Conservation (phyloP, 2,797 vertebrate genomes). For the Sebastes minor region DNA sequence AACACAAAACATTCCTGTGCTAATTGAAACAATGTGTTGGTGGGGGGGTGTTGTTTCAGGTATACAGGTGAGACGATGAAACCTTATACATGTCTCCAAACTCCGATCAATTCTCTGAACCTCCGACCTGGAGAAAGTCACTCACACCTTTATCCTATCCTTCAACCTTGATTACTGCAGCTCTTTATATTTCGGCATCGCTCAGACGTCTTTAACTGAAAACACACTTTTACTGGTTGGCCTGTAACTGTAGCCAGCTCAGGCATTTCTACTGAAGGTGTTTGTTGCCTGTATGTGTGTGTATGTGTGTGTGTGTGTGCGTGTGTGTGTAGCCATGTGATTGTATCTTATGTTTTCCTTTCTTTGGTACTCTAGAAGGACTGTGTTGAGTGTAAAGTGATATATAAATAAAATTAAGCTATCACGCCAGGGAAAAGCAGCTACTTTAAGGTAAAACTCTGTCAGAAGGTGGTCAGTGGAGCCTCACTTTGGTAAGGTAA, state of each 20-base stretch:
- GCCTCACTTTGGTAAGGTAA: slow-evolving; percentile 17
- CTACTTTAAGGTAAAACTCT: not conserved
- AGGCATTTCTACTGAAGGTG: not conserved
- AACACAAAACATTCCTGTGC: not conserved
- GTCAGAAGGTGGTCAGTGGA: not conserved
- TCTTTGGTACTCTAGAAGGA: not conserved
- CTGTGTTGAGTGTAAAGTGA: too few relatives aligned
- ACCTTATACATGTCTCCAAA: not conserved
- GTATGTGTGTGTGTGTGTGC: too few relatives aligned
- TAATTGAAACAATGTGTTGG: not conserved
- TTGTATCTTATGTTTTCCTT: not conserved
- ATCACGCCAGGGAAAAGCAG: not conserved
- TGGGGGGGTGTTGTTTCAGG: not conserved
- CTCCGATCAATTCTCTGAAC: too few relatives aligned
- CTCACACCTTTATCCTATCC: too few relatives aligned
- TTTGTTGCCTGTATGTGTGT: not conserved
- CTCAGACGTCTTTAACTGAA: too few relatives aligned
- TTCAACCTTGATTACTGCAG: not conserved
- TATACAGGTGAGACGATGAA: not conserved
- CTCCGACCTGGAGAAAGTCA: not conserved
- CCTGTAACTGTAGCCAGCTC: not conserved
- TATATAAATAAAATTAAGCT: too few relatives aligned
- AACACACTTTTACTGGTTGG: not conserved
- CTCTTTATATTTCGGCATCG: not conserved
- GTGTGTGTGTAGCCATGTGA: not conserved